A percentile compares a stretch with the other conserved stretches of the same genome.
These are phyloP conservation scores for Augiades crinisus DNA, from an alignment of 2,888 invertebrate genomes.

Conservation along the genomic window DNA sequence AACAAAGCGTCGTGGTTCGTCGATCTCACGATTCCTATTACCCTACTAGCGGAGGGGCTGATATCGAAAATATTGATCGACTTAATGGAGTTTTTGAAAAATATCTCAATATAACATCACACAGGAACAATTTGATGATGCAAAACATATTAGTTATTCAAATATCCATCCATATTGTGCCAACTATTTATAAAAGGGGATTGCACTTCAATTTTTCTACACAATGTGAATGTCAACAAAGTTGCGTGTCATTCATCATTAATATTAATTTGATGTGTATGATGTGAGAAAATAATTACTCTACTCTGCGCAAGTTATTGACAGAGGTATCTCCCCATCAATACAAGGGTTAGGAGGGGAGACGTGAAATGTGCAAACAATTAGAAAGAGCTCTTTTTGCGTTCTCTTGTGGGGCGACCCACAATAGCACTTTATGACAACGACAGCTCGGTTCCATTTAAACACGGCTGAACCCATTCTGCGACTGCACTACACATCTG, in stretches of 20 bases:
- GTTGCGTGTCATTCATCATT: constrained; percentile 12
- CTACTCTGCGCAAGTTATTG: constrained; percentile 14
- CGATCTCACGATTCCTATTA: not conserved
- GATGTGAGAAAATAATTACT: constrained; percentile 24
- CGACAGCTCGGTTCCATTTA: constrained; percentile 60
- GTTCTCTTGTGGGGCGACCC: constrained; percentile 48
- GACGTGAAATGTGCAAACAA: constrained; percentile 78
- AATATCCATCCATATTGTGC: constrained; percentile 7
- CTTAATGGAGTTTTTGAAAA: constrained; percentile 13
- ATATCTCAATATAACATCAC: not conserved
- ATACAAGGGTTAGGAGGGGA: constrained; percentile 37
- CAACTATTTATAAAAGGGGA: not conserved
- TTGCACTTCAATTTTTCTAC: constrained; percentile 5
- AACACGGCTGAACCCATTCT: constrained; percentile 53
- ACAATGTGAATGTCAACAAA: constrained; percentile 17
- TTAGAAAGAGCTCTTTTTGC: constrained; percentile 71
- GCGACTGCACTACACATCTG: constrained; percentile 65
- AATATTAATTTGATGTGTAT: constrained; percentile 11
- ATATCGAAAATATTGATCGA: constrained; percentile 39
- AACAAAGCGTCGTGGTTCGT: constrained; percentile 37
- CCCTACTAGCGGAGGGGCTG: constrained; percentile 37
- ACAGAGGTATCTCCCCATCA: constrained; percentile 13
- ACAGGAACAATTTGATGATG: not conserved
- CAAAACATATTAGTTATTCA: constrained; percentile 9
- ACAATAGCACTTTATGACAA: constrained; percentile 71